Evolutionary conservation across 2,113 vertebrate species (phyloP).

Genomic region (Urocitellus parryii): DNA sequence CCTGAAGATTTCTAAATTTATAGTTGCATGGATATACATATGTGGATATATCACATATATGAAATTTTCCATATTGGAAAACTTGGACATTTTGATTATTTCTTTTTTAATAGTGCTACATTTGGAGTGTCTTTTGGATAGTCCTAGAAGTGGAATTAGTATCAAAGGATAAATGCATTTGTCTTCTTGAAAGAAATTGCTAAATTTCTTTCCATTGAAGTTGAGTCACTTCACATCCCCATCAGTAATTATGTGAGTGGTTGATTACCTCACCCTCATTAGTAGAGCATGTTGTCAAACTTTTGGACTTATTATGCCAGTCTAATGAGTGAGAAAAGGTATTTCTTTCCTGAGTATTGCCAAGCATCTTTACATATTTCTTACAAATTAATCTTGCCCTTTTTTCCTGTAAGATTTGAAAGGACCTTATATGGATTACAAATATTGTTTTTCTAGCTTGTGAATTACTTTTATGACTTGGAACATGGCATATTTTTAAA

Average conservation of each 20-base stretch:
- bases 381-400: neutral
- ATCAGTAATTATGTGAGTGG: neutral
- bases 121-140: slow-evolving; percentile 24
- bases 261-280: neutral
- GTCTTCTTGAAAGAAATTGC: neutral
- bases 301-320: neutral
- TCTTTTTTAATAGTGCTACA: slow-evolving; percentile 21
- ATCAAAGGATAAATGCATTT: neutral
- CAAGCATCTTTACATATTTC: neutral
- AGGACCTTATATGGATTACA: neutral
- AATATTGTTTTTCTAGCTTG: neutral
- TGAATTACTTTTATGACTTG: neutral
- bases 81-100: slow-evolving; percentile 41
- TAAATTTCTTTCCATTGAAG: neutral
- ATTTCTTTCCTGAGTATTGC: neutral
- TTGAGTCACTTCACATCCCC: neutral
- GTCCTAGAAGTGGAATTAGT: slow-evolving; percentile 13
- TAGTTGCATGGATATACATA: neutral
- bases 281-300: neutral
- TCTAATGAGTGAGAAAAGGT: neutral
- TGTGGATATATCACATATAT: neutral
- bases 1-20: neutral
- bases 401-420: neutral
- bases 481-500: neutral
- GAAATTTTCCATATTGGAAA: neutral